A percentile compares a stretch with the other conserved stretches of the same genome.
Conservation (phyloP, 2,113 vertebrate genomes). For the Serinus canaria region DNA sequence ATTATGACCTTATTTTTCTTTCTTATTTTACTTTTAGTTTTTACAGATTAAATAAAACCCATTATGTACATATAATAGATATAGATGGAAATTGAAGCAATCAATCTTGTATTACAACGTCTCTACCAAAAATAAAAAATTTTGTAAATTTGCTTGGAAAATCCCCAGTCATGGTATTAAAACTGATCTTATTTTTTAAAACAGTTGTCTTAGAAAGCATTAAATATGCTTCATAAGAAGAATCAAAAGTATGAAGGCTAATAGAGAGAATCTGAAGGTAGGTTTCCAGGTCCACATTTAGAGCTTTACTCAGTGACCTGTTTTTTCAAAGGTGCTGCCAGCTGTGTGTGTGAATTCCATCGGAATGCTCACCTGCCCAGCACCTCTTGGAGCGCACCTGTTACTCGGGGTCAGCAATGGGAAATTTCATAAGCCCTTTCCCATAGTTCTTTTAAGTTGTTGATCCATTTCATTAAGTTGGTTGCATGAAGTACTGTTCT, state of each 20-base stretch:
- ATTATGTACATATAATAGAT: fast-evolving
- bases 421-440: neutral
- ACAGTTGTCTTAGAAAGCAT: neutral
- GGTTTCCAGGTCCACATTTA: neutral
- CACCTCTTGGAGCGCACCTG: neutral
- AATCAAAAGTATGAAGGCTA: neutral
- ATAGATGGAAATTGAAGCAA: neutral
- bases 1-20: neutral
- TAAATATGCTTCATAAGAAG: neutral
- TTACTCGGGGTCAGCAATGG: neutral
- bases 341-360: neutral
- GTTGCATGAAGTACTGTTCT: neutral
- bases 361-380: neutral
- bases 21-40: neutral
- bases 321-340: neutral
- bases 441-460: neutral
- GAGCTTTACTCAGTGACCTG: neutral
- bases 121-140: neutral
- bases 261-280: neutral
- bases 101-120: neutral
- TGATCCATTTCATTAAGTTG: neutral
- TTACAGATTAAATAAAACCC: neutral
- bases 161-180: neutral
- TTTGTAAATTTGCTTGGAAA: neutral
- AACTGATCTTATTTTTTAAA: neutral